Evolutionary conservation across 1,140 invertebrate genomes (phyloP).

Genomic region (Marisa cornuarietis): DNA sequence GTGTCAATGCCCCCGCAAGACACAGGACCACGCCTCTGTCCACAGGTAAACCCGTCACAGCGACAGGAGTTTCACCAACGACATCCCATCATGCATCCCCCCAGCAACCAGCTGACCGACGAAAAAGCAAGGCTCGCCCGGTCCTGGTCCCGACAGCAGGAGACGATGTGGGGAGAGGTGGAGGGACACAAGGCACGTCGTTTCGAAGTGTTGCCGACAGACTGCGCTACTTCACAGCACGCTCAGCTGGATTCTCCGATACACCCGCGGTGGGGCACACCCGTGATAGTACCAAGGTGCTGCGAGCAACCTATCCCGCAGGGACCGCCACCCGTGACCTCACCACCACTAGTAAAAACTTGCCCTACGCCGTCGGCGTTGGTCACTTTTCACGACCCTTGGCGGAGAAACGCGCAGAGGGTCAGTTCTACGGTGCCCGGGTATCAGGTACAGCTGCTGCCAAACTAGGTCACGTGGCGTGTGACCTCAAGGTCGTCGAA

Average conservation of each 20-base stretch:
- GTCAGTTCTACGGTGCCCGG: neutral
- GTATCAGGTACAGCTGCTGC: neutral
- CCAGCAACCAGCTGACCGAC: neutral
- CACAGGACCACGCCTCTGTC: neutral
- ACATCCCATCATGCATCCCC: neutral
- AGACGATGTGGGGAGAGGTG: neutral
- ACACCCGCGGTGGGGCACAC: neutral
- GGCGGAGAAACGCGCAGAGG: neutral
- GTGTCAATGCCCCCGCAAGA: neutral
- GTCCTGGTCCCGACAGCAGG: neutral
- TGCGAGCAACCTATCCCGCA: slow-evolving; percentile 18
- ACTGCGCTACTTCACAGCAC: neutral
- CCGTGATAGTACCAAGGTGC: neutral
- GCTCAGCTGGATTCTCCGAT: neutral
- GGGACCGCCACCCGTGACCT: neutral
- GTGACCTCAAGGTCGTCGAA: neutral
- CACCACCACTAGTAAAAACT: neutral
- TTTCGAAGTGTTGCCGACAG: no score
- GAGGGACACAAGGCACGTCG: neutral
- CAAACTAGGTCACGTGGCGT: neutral
- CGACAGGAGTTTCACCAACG: neutral
- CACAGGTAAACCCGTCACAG: no score
- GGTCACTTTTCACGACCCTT: no score
- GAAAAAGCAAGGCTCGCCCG: neutral
- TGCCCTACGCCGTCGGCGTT: neutral